Conservation (phyloP, 2,797 vertebrate genomes). For the Eulemur rubriventer region DNA sequence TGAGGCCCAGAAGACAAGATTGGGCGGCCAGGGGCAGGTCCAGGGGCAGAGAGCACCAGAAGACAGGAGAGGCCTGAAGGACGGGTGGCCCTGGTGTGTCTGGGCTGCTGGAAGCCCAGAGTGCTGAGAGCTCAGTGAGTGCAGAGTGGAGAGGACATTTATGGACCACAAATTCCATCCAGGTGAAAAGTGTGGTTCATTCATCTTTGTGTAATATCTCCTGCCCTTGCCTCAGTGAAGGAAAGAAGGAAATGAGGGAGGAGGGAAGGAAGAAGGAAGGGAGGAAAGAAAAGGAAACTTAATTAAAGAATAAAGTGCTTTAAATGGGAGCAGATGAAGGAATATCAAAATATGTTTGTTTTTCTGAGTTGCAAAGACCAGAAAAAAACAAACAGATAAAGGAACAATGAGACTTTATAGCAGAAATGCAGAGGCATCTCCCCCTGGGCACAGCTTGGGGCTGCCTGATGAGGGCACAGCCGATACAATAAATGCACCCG, state of each 20-base stretch:
- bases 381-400: constrained; percentile 65
- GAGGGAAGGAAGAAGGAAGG: not conserved
- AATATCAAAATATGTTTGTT: constrained; percentile 64
- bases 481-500: constrained; percentile 76
- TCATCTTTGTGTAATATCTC: too few relatives aligned
- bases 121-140: not conserved
- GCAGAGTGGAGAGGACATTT: too few relatives aligned
- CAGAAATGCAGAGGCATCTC: constrained; percentile 79
- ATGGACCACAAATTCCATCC: not conserved
- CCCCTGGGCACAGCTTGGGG: constrained; percentile 75
- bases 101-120: not conserved
- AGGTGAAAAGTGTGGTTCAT: not conserved
- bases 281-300: not conserved
- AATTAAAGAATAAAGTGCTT: constrained; percentile 67
- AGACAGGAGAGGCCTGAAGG: not conserved
- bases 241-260: too few relatives aligned
- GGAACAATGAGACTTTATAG: constrained; percentile 77
- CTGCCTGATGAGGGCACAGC: constrained; percentile 82
- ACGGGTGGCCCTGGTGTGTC: too few relatives aligned
- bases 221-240: not conserved
- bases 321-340: constrained; percentile 63
- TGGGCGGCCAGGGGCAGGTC: not conserved
- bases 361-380: constrained; percentile 78
- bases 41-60: not conserved
- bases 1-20: too few relatives aligned